These are phyloP conservation scores for Slavum lentiscoides DNA, from an alignment of 2,888 invertebrate genomes.

Conservation along the genomic window DNA sequence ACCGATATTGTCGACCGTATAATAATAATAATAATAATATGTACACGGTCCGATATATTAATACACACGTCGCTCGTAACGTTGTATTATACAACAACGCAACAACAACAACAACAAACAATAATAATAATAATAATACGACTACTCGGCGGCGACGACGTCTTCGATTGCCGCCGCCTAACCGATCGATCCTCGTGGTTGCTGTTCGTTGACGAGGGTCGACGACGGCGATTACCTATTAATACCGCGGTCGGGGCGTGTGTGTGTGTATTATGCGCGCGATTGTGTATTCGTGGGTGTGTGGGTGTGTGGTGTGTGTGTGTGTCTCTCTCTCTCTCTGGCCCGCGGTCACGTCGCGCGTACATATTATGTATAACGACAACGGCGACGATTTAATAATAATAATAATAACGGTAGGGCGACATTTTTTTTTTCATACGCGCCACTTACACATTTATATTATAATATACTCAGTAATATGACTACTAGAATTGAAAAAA, in stretches of 20 bases:
- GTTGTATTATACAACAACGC: not conserved
- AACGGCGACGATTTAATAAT: not conserved
- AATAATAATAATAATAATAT: not conserved
- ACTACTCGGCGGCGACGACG: no score
- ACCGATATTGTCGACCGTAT: not conserved
- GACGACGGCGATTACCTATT: no score
- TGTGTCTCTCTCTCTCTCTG: slow-evolving; percentile 1
- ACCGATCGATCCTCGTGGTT: no score
- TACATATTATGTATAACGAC: no score
- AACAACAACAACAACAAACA: not conserved
- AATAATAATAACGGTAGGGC: slow-evolving; percentile 5
- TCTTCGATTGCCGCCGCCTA: no score
- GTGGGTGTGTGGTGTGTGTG: no score
- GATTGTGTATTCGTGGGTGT: no score
- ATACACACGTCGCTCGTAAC: no score
- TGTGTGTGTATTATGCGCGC: not conserved
- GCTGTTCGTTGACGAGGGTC: no score
- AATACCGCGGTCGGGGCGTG: no score
- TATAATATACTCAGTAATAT: not conserved
- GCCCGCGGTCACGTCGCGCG: slow-evolving; percentile 16
- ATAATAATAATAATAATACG: no score
- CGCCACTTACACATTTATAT: not conserved
- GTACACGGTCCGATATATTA: not conserved
- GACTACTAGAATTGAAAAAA: no score
- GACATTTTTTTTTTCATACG: slow-evolving; percentile 12